Base-by-base conservation (phyloP, 2,797 vertebrate species). In the Rousettus madagascariensis region DNA sequence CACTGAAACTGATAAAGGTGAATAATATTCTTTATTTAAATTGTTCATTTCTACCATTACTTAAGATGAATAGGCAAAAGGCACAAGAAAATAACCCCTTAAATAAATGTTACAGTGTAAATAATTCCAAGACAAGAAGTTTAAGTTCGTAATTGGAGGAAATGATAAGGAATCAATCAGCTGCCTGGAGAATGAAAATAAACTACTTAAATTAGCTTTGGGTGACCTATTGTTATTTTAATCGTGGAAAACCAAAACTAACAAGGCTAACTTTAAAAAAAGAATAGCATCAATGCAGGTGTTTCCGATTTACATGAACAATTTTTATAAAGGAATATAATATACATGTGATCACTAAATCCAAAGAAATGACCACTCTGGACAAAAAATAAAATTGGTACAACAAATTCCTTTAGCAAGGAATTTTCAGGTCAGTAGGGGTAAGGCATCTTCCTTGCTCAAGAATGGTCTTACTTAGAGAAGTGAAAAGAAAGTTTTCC, bases 121-220 rank as follows among this genome's bases (percentile, higher is more conserved):
- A 38, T 55, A 90, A 80, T 90, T 90, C 28, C 41, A 92, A 93
- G 33, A 55, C 72, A 90, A 85, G 75, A 77, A n/a, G 4, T 77
- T 94, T n/a, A 68, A 61, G 24, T 66, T 96, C 77, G 66, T 96
- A 79, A 86, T 72, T 91, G 71, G 24, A 79, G 33, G 28, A 90
- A 69, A 33, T 84, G 68, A 72, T 89, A 65, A 75, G 92, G 95
- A 97, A 92, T 94, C 78, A 89, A 59, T 75, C 20, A 85, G 61
- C 61, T 77, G 59, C 33, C 2, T 71, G 22, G 51, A 77, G 57
- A 90, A 91, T 51, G 71, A 86, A 96, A 94, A 90, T 87, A 77
- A 86, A 95, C n/a, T 66, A 53, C 53, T 88, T 71, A 93, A 93
- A 63, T 86, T 79, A 75, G 36, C 65, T 92, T 72, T 63, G 2